Conservation (phyloP, 2,888 invertebrate genomes). For the Ecdyonurus torrentis region DNA sequence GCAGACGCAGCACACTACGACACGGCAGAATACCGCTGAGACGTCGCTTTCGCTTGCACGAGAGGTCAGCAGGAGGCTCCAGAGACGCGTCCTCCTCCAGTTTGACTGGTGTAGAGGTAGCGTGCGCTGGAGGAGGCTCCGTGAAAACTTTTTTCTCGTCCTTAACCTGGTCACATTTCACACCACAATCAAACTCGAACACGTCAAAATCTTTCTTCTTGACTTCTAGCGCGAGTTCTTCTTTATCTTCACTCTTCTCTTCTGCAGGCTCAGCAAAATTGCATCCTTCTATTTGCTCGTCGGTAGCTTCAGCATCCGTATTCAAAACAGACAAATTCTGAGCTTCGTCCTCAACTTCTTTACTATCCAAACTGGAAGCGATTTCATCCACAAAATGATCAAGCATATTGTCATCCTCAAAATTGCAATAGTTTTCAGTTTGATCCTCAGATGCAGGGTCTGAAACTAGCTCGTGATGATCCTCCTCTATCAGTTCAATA, state of each 20-base stretch:
- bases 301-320: not conserved
- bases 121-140: slow-evolving; percentile 28
- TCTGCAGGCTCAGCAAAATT: too few species aligned
- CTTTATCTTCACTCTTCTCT: too few species aligned
- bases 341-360: too few species aligned
- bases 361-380: slow-evolving; percentile 24
- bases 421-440: too few species aligned
- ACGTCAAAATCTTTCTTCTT: too few species aligned
- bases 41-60: not conserved
- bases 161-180: too few species aligned
- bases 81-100: not conserved
- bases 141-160: not conserved
- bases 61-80: not conserved
- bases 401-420: slow-evolving; percentile 21
- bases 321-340: too few species aligned
- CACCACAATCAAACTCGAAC: too few species aligned
- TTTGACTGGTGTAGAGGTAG: slow-evolving; percentile 26
- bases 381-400: slow-evolving; percentile 12
- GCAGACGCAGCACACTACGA: slow-evolving; percentile 51
- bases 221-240: too few species aligned
- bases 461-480: slow-evolving; percentile 12
- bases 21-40: slow-evolving; percentile 22
- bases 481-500: slow-evolving; percentile 7
- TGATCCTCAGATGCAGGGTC: slow-evolving; percentile 18
- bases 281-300: not conserved